A percentile compares a stretch with the other conserved stretches of the same genome.
phyloP scores from a whole-genome alignment of 2,113 vertebrate species.

The Tenrec ecaudatus region DNA sequence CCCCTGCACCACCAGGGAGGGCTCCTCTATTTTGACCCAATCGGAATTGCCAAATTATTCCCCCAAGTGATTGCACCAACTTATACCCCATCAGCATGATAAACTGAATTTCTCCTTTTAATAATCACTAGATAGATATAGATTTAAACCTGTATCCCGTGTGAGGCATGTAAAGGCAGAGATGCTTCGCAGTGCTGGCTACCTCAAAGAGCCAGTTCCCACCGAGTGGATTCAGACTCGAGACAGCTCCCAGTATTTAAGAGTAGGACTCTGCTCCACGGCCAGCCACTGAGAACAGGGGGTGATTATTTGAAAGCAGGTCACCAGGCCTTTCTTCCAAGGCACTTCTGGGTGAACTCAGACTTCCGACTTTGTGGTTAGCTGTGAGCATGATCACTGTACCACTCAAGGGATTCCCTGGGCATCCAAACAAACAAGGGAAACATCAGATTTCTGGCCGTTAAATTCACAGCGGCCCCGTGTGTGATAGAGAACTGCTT shows the following conservation, averaged over 20 bases:
- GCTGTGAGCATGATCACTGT: neutral
- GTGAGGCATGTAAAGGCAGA: neutral
- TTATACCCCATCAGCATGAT: fast-evolving
- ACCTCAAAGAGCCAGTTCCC: neutral
- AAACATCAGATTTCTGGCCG: neutral
- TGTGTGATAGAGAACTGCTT: neutral
- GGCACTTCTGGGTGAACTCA: neutral
- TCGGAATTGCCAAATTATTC: neutral
- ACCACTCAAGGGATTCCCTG: neutral
- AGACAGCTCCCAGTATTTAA: no score
- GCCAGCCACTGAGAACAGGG: neutral
- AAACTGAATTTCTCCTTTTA: neutral
- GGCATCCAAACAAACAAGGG: neutral
- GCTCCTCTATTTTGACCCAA: neutral
- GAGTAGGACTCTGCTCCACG: neutral
- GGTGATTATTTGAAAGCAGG: neutral
- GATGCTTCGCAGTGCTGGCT: neutral
- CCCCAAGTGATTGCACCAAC: neutral
- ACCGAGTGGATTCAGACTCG: no score
- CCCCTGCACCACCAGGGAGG: no score
- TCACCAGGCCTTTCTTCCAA: neutral
- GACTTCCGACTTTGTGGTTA: neutral
- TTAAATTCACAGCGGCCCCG: neutral
- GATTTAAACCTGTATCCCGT: neutral
- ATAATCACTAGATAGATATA: neutral